Conservation (phyloP, 2,888 invertebrate species). For the Coenonympha glycerion region DNA sequence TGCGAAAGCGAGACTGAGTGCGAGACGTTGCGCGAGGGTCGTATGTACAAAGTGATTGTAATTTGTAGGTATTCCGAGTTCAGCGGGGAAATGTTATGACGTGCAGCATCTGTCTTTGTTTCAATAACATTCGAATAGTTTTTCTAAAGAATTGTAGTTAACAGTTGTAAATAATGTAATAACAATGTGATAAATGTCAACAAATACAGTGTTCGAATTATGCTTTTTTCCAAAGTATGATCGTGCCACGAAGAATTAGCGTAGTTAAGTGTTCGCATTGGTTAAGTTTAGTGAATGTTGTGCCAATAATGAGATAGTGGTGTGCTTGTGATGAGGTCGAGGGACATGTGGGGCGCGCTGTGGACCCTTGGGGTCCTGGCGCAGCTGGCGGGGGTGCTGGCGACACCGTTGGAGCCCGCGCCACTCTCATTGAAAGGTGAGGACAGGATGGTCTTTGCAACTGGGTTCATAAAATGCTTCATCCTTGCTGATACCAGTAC, state of each 20-base stretch:
- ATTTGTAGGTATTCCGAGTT: constrained; percentile 44
- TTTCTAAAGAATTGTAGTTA: constrained; percentile 40
- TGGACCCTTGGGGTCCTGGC: constrained; percentile 62
- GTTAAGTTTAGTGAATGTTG: constrained; percentile 73
- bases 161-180: constrained; percentile 69
- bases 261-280: constrained; percentile 71
- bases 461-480: constrained; percentile 54
- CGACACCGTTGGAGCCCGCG: constrained; percentile 65
- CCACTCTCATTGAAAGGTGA: constrained; percentile 63
- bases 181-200: constrained; percentile 41
- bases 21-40: constrained; percentile 18
- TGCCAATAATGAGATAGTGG: constrained; percentile 76
- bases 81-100: constrained; percentile 70
- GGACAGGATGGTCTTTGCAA: constrained; percentile 49
- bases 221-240: constrained; percentile 70
- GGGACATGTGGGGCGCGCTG: constrained; percentile 73
- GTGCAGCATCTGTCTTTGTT: constrained; percentile 73
- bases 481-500: constrained; percentile 30
- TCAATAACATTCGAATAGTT: constrained; percentile 56
- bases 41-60: constrained; percentile 30
- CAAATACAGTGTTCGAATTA: constrained; percentile 43
- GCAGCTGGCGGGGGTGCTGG: constrained; percentile 56
- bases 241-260: constrained; percentile 70
- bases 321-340: constrained; percentile 74
- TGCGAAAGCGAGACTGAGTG: no score